A percentile compares a stretch with the other conserved stretches of the same genome.
Conservation (phyloP, 2,797 vertebrate genomes). For the Zalophus californianus region DNA sequence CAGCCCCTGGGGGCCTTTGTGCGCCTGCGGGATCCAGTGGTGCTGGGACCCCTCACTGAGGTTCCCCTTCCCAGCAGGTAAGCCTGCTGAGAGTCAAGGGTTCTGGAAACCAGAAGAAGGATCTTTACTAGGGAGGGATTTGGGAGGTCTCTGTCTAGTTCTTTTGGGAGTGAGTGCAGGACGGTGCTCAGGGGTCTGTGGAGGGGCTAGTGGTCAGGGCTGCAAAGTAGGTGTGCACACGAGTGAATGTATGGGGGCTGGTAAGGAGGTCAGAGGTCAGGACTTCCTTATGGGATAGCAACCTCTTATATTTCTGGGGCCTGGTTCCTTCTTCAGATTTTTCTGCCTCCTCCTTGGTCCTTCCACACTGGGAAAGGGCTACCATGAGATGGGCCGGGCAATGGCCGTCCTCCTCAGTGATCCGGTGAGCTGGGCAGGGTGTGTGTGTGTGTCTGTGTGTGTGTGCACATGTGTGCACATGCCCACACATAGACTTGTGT, state of each 20-base stretch:
- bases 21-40: constrained; percentile 80
- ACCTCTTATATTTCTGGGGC: neutral
- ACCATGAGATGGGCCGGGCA: constrained; percentile 89
- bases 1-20: constrained; percentile 88
- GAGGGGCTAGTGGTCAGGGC: neutral
- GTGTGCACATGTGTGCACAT: accelerated
- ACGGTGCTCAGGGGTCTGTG: neutral
- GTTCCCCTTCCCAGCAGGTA: constrained; percentile 90
- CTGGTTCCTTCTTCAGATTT: constrained; percentile 83
- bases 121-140: neutral
- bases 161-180: neutral
- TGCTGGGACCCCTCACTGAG: constrained; percentile 86
- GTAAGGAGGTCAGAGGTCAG: neutral
- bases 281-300: neutral
- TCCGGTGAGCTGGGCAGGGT: constrained; percentile 83
- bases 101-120: neutral
- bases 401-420: constrained; percentile 88
- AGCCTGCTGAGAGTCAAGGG: neutral
- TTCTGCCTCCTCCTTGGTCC: constrained; percentile 90
- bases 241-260: neutral
- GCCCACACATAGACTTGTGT: neutral
- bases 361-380: constrained; percentile 77
- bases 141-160: neutral
- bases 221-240: neutral
- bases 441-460: too few relatives aligned